Percentiles rank a stretch among this genome's conserved stretches.
Conservation (phyloP, 1,140 invertebrate species). For the Atta colombica region DNA sequence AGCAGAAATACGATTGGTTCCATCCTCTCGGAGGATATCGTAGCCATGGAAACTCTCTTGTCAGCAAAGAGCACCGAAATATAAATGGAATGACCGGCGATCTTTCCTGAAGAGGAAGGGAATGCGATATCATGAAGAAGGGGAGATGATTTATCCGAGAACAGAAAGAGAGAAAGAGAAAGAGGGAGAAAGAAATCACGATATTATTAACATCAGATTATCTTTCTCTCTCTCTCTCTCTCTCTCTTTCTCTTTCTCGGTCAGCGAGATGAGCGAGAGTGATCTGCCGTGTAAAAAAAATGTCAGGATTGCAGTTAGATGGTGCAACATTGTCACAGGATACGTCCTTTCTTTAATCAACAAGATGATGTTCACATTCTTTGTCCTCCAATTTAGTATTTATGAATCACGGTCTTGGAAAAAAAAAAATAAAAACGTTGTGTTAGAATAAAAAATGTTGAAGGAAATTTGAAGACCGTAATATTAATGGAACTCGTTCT, state of each 20-base stretch:
- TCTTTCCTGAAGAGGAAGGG: constrained; percentile 15
- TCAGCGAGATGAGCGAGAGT: not conserved
- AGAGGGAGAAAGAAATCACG: constrained; percentile 2
- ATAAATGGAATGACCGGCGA: constrained; percentile 70
- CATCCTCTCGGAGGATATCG: constrained; percentile 76
- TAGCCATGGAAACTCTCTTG: constrained; percentile 80
- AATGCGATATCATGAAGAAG: constrained; percentile 15
- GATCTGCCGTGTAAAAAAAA: not conserved
- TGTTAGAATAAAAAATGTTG: constrained; percentile 4
- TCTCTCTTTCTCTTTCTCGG: not conserved
- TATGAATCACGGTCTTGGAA: not conserved
- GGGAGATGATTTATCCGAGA: constrained; percentile 30
- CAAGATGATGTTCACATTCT: not conserved
- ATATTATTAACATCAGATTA: constrained; percentile 36
- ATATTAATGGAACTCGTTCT: not conserved
- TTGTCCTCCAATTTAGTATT: not conserved
- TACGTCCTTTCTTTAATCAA: constrained; percentile 3
- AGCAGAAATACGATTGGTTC: constrained; percentile 80
- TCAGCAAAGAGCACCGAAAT: constrained; percentile 67
- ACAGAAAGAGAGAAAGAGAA: constrained; percentile 9
- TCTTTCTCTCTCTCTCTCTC: too few relatives aligned
- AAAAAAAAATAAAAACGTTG: not conserved
- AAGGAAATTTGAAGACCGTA: not conserved
- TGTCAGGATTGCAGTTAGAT: not conserved
- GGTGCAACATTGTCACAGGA: not conserved